Percentiles rank a stretch among this genome's conserved stretches.
Evolutionary conservation across 2,888 invertebrate species (phyloP).

Genomic region (Epirrhoe tristata): DNA sequence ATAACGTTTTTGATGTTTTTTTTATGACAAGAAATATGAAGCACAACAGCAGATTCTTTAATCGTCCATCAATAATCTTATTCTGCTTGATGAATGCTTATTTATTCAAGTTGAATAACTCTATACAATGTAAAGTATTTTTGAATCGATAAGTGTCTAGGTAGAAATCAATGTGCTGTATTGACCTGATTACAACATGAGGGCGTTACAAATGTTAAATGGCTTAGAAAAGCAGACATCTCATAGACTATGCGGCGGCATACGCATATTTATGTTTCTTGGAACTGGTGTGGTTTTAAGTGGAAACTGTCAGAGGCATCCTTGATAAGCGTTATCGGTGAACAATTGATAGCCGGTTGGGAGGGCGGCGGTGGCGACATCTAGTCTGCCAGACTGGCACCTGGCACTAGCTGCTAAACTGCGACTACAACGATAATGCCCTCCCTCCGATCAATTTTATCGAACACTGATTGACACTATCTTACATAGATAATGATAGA

Average conservation of each 20-base stretch:
- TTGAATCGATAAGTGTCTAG: conserved; percentile 13
- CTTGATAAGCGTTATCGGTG: conserved; percentile 62
- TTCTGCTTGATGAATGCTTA: conserved; percentile 7
- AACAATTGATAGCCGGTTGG: conserved; percentile 58
- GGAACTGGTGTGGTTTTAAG: conserved; percentile 50
- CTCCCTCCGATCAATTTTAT: conserved; percentile 45
- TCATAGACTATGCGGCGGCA: conserved; percentile 28
- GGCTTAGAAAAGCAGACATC: conserved; percentile 29
- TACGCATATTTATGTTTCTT: conserved; percentile 41
- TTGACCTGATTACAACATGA: conserved; percentile 21
- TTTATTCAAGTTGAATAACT: conserved; percentile 16
- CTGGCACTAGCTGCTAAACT: conserved; percentile 16
- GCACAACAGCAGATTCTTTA: conserved; percentile 7
- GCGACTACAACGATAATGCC: conserved; percentile 41
- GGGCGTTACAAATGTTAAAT: conserved; percentile 21
- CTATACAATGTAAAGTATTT: conserved; percentile 15
- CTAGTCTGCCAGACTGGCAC: conserved; percentile 57
- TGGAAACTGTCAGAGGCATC: conserved; percentile 52
- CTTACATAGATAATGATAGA: conserved; percentile 30
- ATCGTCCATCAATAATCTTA: conserved; percentile 6
- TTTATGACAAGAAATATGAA: conserved; percentile 7
- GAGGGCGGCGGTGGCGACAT: conserved; percentile 64
- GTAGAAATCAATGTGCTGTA: conserved; percentile 16
- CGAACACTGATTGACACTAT: conserved; percentile 54
- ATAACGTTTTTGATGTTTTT: conserved; percentile 30